phyloP scores from a whole-genome alignment of 2,113 vertebrate genomes.

The Ia io region DNA sequence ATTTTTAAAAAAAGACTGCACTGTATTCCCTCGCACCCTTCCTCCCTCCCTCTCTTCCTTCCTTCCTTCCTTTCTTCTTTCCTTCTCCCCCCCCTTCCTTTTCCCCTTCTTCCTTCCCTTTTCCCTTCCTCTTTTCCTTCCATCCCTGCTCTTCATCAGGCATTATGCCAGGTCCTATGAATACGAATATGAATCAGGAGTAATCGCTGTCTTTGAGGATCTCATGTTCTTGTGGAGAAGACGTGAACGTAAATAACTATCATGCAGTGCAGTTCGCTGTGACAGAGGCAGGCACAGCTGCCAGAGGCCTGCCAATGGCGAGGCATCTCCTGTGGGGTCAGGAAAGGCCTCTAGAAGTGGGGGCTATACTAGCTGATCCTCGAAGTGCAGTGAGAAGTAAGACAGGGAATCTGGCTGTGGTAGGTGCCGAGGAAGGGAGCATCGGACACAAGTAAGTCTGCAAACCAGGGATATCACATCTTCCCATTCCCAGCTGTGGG shows the following conservation, averaged over 20 bases:
- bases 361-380: neutral
- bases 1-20: too few species aligned
- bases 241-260: neutral
- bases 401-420: neutral
- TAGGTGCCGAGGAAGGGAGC: neutral
- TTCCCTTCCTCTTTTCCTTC: too few species aligned
- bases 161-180: neutral
- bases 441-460: neutral
- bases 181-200: neutral
- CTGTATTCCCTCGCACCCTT: neutral
- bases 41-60: too few species aligned
- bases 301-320: neutral
- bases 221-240: neutral
- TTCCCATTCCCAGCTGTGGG: neutral
- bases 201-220: neutral
- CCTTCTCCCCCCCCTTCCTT: rapidly evolving
- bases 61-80: too few species aligned
- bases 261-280: neutral
- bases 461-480: neutral
- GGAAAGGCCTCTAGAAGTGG: neutral
- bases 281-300: neutral
- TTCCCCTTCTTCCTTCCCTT: neutral
- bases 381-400: neutral
- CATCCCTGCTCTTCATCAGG: neutral
- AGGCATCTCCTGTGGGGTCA: neutral